Conservation (phyloP, 2,888 invertebrate species). For the Stenichneumon culpator region DNA sequence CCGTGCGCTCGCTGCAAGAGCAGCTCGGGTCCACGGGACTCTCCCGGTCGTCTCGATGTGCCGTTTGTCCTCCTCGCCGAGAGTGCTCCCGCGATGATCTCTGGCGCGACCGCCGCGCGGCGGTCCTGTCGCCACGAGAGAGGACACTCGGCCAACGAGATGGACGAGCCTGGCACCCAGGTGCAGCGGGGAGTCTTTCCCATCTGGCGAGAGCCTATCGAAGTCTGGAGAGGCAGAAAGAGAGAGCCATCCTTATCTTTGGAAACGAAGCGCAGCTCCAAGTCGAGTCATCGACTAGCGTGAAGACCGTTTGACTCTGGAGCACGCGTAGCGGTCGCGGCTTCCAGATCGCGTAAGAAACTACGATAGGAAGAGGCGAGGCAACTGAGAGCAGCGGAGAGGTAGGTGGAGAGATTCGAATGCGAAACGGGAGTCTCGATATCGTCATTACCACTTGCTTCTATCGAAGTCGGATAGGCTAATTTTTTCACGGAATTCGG, state of each 20-base stretch:
- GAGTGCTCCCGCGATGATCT: slow-evolving; percentile 17
- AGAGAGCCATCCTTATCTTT: background rate
- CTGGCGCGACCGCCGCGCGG: slow-evolving; percentile 8
- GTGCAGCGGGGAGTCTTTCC: slow-evolving; percentile 44
- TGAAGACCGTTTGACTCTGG: slow-evolving; percentile 52
- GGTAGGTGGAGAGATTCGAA: slow-evolving; percentile 59
- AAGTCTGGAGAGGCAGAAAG: background rate
- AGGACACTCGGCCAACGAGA: slow-evolving; percentile 56
- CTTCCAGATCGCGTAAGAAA: slow-evolving; percentile 40
- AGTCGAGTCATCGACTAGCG: slow-evolving; percentile 41
- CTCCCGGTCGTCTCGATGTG: slow-evolving; percentile 21
- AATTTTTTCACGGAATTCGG: no score
- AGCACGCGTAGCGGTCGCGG: slow-evolving; percentile 35
- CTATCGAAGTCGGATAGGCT: background rate
- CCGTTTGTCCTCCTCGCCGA: slow-evolving; percentile 2
- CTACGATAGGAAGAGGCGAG: slow-evolving; percentile 9
- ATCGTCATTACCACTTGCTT: background rate
- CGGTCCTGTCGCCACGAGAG: slow-evolving; percentile 13
- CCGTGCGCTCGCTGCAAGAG: slow-evolving; percentile 8
- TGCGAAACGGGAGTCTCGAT: slow-evolving; percentile 72
- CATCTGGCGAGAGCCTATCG: background rate
- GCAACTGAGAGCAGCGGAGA: background rate
- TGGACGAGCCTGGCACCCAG: slow-evolving; percentile 49
- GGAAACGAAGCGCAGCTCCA: slow-evolving; percentile 7
- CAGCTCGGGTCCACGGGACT: background rate